Evolutionary conservation across 2,797 vertebrate species (phyloP), one percentile per base, ranked within the genome.

Genomic region (Neoniphon sammara): DNA sequence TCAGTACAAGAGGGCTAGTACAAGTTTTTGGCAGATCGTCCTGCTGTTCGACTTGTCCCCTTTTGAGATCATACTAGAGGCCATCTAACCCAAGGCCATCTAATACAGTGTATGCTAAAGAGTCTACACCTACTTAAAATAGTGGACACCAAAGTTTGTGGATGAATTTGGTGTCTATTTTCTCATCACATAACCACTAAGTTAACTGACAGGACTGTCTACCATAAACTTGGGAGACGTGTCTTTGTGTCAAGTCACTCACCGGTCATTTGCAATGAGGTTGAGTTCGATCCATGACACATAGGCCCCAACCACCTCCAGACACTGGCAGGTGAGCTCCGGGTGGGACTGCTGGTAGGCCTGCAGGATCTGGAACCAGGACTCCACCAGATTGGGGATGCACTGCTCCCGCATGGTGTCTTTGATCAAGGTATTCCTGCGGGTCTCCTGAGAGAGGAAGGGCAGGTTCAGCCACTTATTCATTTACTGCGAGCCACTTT

Each of bases 271-370:
- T 87, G 98, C 98, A 78, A 99, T 99, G 80, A 99, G 96, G 90
- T 94, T 97, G 80, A 99, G 96, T 90, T 99, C 97, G 88, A 99
- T 99, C 98, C 98, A 99, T 76, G 97, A 99, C 72, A 99, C 97
- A 27, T 94, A 99, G 49, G 97, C 95, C 20, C 98, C 98, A 70
- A 99, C 96, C 85, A 99, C 97, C 95, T 99, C 98, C 96, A 99
- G 95, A 92, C 98, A 99, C 95, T 98, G 97, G 70, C 98, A 99
- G 6, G 98, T 98, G 89, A 99, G 92, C 93, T 99, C 97, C 0
- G 96, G 96, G 91, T 99, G 97, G 65, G 91, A 94, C 65, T 91
- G 96, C 88, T 99, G 97, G 87, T 97, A 99, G 1, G 95, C 96
- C 75, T 97, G 96, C 81, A 99, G 93, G 91, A 99, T 98, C 95